These are phyloP conservation scores for Clinocottus analis DNA, from an alignment of 2,113 vertebrate species.

Conservation along the genomic window DNA sequence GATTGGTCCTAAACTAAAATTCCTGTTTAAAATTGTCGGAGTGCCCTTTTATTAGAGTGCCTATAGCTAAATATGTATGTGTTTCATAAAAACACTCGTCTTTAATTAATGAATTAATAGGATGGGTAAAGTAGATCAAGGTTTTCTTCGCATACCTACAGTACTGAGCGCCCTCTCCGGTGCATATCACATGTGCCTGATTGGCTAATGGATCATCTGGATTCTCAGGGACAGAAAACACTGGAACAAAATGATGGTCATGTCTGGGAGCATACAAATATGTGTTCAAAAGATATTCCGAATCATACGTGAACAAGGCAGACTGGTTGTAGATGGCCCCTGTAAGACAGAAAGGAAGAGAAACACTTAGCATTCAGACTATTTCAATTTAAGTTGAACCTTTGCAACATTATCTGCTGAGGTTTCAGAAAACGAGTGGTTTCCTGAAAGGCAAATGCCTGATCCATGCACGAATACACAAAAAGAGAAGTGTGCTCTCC, in stretches of 20 bases:
- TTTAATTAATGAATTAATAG: background rate
- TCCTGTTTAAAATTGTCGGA: background rate
- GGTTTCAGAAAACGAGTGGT: background rate
- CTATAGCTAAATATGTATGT: background rate
- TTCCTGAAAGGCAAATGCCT: background rate
- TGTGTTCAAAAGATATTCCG: slow-evolving; percentile 77
- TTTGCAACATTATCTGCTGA: background rate
- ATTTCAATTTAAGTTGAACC: background rate
- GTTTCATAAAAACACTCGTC: background rate
- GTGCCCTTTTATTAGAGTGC: background rate
- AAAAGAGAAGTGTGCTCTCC: background rate
- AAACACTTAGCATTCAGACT: background rate
- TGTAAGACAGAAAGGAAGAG: slow-evolving; percentile 63
- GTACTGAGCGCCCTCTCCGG: slow-evolving; percentile 80
- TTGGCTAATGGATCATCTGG: slow-evolving; percentile 74
- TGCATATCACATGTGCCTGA: slow-evolving; percentile 75
- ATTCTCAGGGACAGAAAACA: slow-evolving; percentile 77
- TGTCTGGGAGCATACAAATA: slow-evolving; percentile 85
- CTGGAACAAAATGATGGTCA: slow-evolving; percentile 84
- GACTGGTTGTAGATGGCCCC: slow-evolving; percentile 86
- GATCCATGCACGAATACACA: background rate
- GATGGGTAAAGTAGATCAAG: background rate
- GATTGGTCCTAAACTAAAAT: background rate
- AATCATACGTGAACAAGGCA: slow-evolving; percentile 94
- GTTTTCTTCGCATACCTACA: slow-evolving; percentile 83